Conservation (phyloP, 1,140 invertebrate genomes). For the Musca vetustissima region DNA sequence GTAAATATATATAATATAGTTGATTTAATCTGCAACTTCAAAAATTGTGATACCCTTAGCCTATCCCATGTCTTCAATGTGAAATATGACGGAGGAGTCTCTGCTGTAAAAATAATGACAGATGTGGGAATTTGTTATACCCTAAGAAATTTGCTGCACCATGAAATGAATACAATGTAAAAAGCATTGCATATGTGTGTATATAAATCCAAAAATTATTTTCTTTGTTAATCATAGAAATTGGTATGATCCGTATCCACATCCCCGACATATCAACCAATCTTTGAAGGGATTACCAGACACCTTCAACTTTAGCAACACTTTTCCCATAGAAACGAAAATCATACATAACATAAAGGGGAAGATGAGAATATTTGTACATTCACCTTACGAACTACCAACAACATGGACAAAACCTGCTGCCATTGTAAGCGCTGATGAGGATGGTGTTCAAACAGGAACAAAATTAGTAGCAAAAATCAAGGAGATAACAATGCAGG, state of each 20-base stretch:
- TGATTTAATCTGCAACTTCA: not conserved
- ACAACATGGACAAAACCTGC: slow-evolving; percentile 9
- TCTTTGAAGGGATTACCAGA: not conserved
- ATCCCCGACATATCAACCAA: not conserved
- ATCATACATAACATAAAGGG: not conserved
- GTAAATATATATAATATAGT: slow-evolving; percentile 7
- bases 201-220: not conserved
- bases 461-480: not conserved
- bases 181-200: not conserved
- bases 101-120: slow-evolving; percentile 5
- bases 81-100: not conserved
- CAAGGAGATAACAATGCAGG: not conserved
- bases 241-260: slow-evolving; percentile 1
- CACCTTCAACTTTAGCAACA: not conserved
- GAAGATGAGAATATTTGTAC: slow-evolving; percentile 1
- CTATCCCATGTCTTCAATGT: not conserved
- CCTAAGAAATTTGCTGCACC: not conserved
- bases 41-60: not conserved
- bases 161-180: not conserved
- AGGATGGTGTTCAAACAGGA: not conserved
- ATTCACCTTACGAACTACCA: slow-evolving; percentile 16
- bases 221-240: not conserved
- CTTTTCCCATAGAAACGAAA: not conserved
- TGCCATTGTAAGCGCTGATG: not conserved
- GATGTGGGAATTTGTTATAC: slow-evolving; percentile 23